These are phyloP conservation scores for Tiphia femorata DNA, from an alignment of 2,888 invertebrate genomes.

Conservation along the genomic window DNA sequence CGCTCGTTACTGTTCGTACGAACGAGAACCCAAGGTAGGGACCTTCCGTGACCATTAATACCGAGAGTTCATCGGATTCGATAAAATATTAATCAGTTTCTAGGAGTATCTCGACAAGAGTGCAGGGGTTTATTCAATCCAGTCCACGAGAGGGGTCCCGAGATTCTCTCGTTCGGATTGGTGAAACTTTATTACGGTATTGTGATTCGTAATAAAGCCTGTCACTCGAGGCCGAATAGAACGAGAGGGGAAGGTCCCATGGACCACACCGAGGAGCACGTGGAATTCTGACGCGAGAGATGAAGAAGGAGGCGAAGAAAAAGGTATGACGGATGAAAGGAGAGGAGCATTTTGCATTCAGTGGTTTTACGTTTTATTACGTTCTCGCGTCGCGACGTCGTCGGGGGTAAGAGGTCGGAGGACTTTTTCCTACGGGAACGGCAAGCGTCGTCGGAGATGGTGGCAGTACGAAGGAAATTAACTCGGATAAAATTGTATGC, in stretches of 20 bases:
- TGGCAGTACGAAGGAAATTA: slow-evolving; percentile 31
- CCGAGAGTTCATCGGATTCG: too few species aligned
- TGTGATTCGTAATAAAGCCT: slow-evolving; percentile 39
- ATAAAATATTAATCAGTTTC: too few species aligned
- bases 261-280: not conserved
- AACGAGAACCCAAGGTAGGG: slow-evolving; percentile 20
- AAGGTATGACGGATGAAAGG: slow-evolving; percentile 16
- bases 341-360: slow-evolving; percentile 43
- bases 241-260: not conserved
- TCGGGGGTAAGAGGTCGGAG: slow-evolving; percentile 31
- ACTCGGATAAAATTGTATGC: slow-evolving; percentile 34
- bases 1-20: slow-evolving; percentile 41
- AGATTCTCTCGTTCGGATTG: too few species aligned
- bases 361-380: slow-evolving; percentile 47
- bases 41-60: not conserved
- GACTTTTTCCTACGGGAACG: slow-evolving; percentile 18
- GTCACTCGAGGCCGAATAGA: slow-evolving; percentile 25
- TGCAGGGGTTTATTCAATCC: not conserved
- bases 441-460: too few species aligned
- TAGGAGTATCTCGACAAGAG: not conserved
- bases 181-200: slow-evolving; percentile 41
- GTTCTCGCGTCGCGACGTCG: slow-evolving; percentile 6
- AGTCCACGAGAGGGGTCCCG: not conserved
- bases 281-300: not conserved
- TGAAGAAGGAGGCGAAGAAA: not conserved